Conservation (phyloP, 2,888 invertebrate species). For the Rutpela maculata region DNA sequence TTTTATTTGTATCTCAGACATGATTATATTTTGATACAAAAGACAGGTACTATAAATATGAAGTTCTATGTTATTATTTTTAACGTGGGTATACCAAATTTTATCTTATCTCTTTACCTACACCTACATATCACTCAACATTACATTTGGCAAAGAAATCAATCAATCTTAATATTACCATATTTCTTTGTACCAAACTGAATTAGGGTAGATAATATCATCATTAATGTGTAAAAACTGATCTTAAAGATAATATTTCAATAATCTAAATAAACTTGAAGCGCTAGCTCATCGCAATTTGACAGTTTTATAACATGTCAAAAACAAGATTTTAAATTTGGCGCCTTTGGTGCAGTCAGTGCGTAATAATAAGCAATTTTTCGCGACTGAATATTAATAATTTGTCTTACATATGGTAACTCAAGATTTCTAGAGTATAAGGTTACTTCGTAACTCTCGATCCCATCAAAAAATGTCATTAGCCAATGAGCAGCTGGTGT, state of each 20-base stretch:
- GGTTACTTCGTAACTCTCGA: too few species aligned
- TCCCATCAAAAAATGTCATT: too few species aligned
- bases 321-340: slow-evolving; percentile 1
- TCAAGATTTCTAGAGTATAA: too few species aligned
- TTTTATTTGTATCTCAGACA: slow-evolving; percentile 63
- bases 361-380: too few species aligned
- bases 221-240: background rate
- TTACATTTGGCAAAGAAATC: slow-evolving; percentile 35
- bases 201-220: background rate
- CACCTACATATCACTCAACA: slow-evolving; percentile 36
- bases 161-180: slow-evolving; percentile 23
- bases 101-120: slow-evolving; percentile 35
- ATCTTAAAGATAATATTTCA: background rate
- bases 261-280: background rate
- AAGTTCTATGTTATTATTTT: background rate
- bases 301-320: slow-evolving; percentile 13
- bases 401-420: too few species aligned
- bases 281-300: background rate
- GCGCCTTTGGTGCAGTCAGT: background rate
- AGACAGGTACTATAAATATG: slow-evolving; percentile 1
- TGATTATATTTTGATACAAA: slow-evolving; percentile 26
- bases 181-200: background rate
- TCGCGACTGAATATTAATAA: too few species aligned
- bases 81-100: background rate
- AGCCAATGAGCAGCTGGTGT: too few species aligned